Evolutionary conservation across 2,888 invertebrate species (phyloP), one percentile per base, ranked within the genome.

Genomic region (Himalopsyche tibetana): DNA sequence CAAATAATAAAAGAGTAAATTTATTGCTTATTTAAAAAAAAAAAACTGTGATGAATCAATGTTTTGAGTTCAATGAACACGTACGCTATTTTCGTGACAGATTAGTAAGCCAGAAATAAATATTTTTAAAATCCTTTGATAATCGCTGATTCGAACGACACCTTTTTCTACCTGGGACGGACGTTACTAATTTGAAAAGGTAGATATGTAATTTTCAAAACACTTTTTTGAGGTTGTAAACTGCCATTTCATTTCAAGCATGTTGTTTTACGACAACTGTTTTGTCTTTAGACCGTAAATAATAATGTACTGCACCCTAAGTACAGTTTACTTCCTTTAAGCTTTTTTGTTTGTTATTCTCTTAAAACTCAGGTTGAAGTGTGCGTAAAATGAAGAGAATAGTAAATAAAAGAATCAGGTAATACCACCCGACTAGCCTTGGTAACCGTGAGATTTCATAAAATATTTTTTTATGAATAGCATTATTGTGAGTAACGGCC

Each of bases 121-220:
- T 15, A 15, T 51, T 51, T 51, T 51, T 15, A 51, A 28, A 63
- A 63, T 19, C 8, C 19, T 63, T 51, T 63, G 63, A 63, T 8
- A 19, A 63, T 11, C 63, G 63, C 19, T 63, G n/a, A n/a, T 19
- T 63, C 9, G 3, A 19, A 19, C 63, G 63, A 63, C 63, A 63
- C 63, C 56, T 56, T 56, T 83, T 83, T 56, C 56, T 83, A 83
- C 83, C 83, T 84, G 84, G 81, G 81, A 81, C 84, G 84, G 84
- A 84, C 81, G 84, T 56, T 28, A 40, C 56, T 84, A 79, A 84
- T 84, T 36, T 80, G 45, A 55, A 74, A 63, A 63, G 19, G 42
- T 45, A n/a, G 84, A 17, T 84, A 74, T 84, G 74, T 84, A 84
- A 84, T 84, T 84, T 84, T 45, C 55, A 63, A 63, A 63, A 63